Conservation (phyloP, 2,113 vertebrate genomes). For the Cygnus atratus region DNA sequence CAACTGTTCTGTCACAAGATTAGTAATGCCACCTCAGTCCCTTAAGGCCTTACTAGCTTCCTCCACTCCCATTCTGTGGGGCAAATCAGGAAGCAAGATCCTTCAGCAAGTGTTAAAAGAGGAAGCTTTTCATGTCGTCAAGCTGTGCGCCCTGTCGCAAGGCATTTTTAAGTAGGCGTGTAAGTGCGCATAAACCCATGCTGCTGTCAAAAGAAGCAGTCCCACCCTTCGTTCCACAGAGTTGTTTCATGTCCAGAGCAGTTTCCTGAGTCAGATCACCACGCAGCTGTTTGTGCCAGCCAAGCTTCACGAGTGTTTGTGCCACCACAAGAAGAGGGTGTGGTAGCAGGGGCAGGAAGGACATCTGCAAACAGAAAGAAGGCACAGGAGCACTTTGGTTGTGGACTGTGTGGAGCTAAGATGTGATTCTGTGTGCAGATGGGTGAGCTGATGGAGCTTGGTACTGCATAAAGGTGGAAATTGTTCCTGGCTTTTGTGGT, state of each 20-base stretch:
- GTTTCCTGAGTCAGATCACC: background rate
- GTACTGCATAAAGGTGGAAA: background rate
- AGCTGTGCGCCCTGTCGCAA: fast-evolving
- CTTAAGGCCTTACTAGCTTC: background rate
- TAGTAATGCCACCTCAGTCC: background rate
- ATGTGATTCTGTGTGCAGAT: fast-evolving
- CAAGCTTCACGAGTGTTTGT: background rate
- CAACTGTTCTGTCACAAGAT: background rate
- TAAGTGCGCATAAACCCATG: background rate
- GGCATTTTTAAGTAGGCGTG: background rate
- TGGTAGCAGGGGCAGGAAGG: background rate
- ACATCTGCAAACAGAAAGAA: background rate
- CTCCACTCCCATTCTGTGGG: background rate
- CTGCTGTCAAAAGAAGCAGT: background rate
- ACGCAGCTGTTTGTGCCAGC: background rate
- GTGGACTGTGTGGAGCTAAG: background rate
- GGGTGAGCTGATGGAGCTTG: background rate
- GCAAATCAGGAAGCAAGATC: background rate
- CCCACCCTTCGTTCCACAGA: background rate
- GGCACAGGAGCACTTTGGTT: background rate
- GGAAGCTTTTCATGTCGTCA: background rate
- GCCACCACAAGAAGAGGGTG: background rate
- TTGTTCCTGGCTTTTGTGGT: background rate
- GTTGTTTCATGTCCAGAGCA: background rate
- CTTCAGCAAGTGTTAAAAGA: background rate